These are phyloP conservation scores for Latrodectus hesperus DNA, from an alignment of 2,888 invertebrate species.

Conservation along the genomic window DNA sequence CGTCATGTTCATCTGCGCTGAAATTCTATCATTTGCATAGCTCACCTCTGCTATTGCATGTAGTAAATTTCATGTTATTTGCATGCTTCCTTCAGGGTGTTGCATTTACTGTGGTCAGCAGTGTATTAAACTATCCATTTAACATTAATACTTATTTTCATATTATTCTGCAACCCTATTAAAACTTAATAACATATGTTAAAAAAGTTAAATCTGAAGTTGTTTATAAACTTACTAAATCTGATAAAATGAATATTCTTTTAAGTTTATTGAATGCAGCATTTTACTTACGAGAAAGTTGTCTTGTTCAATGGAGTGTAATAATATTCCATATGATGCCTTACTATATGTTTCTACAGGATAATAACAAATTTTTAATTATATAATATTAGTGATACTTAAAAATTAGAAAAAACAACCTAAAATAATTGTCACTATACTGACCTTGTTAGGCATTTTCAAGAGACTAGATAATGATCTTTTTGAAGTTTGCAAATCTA, in stretches of 20 bases:
- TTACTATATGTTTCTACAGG: constrained; percentile 73
- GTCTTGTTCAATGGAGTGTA: constrained; percentile 74
- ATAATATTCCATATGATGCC: constrained; percentile 73
- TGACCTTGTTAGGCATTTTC: constrained; percentile 73
- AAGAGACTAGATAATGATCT: constrained; percentile 71
- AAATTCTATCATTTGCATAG: too few relatives aligned
- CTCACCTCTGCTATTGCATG: too few relatives aligned
- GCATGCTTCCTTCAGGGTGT: too few relatives aligned
- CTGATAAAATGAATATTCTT: background rate
- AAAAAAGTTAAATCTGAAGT: too few relatives aligned
- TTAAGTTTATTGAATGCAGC: background rate
- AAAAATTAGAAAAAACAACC: background rate
- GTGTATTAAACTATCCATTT: too few relatives aligned
- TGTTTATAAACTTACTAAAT: too few relatives aligned
- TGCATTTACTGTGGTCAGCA: too few relatives aligned
- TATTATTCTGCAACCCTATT: too few relatives aligned
- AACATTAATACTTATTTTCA: too few relatives aligned
- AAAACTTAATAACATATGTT: too few relatives aligned
- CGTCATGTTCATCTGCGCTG: too few relatives aligned
- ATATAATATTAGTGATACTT: background rate
- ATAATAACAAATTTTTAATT: constrained; percentile 30
- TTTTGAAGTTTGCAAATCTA: constrained; percentile 72
- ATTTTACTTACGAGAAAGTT: constrained; percentile 74
- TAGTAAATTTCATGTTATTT: too few relatives aligned
- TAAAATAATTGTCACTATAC: constrained; percentile 28